Conservation (phyloP, 2,113 vertebrate species). For the Sakesphorus luctuosus region DNA sequence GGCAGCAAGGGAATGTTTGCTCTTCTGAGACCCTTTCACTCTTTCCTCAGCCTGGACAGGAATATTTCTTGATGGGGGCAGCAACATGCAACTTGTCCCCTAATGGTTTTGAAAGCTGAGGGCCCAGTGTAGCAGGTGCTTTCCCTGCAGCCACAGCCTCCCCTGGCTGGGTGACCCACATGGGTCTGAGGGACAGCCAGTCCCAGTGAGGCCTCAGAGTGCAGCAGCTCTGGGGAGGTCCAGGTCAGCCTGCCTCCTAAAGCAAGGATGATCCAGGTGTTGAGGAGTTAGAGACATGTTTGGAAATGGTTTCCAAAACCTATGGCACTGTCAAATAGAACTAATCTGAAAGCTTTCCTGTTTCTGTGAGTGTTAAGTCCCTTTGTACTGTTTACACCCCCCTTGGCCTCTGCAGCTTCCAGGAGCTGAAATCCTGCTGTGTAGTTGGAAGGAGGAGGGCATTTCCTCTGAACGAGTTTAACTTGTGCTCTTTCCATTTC, state of each 20-base stretch:
- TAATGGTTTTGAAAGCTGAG: not conserved
- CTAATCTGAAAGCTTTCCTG: not conserved
- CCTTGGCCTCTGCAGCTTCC: not conserved
- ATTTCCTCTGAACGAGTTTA: not conserved
- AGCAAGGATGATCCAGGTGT: not conserved
- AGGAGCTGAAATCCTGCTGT: not conserved
- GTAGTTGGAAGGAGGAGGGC: not conserved
- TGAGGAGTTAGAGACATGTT: not conserved
- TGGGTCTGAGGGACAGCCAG: no score
- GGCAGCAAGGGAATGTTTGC: not conserved
- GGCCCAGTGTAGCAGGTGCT: not conserved
- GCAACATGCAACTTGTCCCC: not conserved
- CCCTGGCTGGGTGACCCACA: not conserved
- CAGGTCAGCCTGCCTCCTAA: not conserved
- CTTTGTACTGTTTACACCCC: not conserved
- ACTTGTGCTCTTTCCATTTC: not conserved
- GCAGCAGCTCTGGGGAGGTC: not conserved
- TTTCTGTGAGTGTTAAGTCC: not conserved
- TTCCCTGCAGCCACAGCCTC: not conserved
- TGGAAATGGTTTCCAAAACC: not conserved
- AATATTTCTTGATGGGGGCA: not conserved
- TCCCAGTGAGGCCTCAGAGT: not conserved
- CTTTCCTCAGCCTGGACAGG: not conserved
- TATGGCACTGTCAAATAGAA: not conserved
- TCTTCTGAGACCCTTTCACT: not conserved